phyloP scores from a whole-genome alignment of 2,888 invertebrate genomes.

The Belgica antarctica region DNA sequence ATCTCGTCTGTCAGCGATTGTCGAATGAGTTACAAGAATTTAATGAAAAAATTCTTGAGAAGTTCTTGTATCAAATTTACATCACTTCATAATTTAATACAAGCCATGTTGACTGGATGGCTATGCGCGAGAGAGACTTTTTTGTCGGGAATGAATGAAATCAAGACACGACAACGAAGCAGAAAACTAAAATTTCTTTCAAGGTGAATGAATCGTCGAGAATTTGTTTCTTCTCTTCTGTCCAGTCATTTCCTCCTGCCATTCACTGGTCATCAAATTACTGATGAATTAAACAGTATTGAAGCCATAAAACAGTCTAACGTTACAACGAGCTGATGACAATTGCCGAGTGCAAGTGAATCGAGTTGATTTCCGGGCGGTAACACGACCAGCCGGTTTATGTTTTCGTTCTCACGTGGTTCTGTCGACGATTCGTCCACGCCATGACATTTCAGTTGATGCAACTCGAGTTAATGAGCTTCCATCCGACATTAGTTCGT shows the following conservation, averaged over 20 bases:
- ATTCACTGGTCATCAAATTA: conserved; percentile 20
- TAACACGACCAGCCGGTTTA: background rate
- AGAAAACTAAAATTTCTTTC: background rate
- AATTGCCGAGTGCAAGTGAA: background rate
- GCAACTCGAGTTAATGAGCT: background rate
- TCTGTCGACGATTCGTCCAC: no score
- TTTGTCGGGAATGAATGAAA: no score
- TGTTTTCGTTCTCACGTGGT: background rate
- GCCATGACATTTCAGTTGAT: background rate
- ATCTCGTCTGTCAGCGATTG: conserved; percentile 15
- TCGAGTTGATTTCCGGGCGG: background rate
- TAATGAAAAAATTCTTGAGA: conserved; percentile 5
- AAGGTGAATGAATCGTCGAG: conserved; percentile 18
- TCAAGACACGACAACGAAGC: background rate
- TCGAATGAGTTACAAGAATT: background rate
- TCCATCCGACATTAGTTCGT: background rate
- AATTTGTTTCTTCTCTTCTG: background rate
- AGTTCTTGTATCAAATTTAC: conserved; percentile 20
- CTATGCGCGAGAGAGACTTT: no score
- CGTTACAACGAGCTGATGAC: background rate
- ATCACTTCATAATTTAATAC: conserved; percentile 12
- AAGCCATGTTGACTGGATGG: conserved; percentile 1
- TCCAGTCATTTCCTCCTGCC: background rate
- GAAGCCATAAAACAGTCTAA: conserved; percentile 1
- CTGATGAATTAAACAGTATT: background rate